Conservation (phyloP, 2,888 invertebrate genomes). For the Piscicola geometra region DNA sequence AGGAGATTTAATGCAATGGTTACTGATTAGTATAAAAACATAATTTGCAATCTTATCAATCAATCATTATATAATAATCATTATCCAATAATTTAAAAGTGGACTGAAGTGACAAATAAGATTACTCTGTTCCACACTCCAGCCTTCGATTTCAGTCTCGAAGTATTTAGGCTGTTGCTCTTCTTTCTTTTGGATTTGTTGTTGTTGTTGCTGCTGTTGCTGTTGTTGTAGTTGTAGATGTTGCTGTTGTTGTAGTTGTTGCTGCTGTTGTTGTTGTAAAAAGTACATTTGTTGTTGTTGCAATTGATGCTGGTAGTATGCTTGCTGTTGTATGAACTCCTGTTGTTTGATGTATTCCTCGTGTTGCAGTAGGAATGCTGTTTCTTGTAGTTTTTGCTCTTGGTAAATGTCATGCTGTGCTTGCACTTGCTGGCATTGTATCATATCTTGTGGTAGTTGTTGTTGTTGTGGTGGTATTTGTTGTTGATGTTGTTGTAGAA, state of each 20-base stretch:
- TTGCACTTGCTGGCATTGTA: too few relatives aligned
- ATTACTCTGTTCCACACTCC: background rate
- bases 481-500: constrained; percentile 68
- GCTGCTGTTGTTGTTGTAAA: constrained; percentile 7
- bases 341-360: background rate
- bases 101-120: background rate
- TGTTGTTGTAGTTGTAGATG: background rate
- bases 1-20: background rate
- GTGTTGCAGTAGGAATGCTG: constrained; percentile 7
- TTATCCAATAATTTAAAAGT: background rate
- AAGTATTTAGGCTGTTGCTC: constrained; percentile 2
- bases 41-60: background rate
- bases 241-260: constrained; percentile 4
- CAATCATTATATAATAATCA: background rate
- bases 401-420: constrained; percentile 61
- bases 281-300: constrained; percentile 14
- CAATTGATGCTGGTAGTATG: constrained; percentile 1
- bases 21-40: background rate
- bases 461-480: constrained; percentile 21
- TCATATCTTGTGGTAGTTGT: constrained; percentile 69
- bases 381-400: constrained; percentile 11
- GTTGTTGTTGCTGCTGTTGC: background rate
- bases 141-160: background rate
- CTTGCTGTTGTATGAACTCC: constrained; percentile 2
- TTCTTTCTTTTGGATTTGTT: background rate